phyloP scores from a whole-genome alignment of 2,888 invertebrate genomes.

The Phasia obesa region DNA sequence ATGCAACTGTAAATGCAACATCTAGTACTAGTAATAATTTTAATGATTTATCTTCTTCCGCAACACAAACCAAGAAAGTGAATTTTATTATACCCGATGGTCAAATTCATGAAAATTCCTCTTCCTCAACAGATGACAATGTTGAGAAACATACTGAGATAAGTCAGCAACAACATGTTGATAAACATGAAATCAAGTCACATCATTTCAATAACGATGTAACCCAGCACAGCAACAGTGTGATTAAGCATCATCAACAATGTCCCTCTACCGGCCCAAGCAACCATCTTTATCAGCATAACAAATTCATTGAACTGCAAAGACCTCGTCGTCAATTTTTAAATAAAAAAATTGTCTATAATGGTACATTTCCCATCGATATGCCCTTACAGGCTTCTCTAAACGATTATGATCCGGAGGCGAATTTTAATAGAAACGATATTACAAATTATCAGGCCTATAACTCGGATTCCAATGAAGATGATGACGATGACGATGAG shows the following conservation, averaged over 20 bases:
- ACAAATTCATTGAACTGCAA: conserved; percentile 43
- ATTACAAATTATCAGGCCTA: conserved; percentile 76
- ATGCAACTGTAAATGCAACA: conserved; percentile 16
- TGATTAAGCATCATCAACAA: conserved; percentile 19
- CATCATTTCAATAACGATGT: background rate
- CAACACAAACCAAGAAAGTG: conserved; percentile 58
- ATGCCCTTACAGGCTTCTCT: conserved; percentile 83
- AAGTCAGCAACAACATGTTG: conserved; percentile 19
- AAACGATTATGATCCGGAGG: conserved; percentile 77
- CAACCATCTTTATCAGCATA: conserved; percentile 48
- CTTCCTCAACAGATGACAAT: conserved; percentile 46
- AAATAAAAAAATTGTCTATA: conserved; percentile 86
- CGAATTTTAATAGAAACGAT: conserved; percentile 76
- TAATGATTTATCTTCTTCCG: conserved; percentile 43
- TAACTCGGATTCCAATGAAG: conserved; percentile 71
- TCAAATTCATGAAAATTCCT: conserved; percentile 21
- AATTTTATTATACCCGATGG: conserved; percentile 64
- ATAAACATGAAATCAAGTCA: background rate
- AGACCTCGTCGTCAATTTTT: conserved; percentile 44
- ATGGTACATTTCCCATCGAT: conserved; percentile 94
- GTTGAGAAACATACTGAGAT: conserved; percentile 18
- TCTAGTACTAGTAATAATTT: conserved; percentile 52
- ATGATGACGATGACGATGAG: conserved; percentile 73
- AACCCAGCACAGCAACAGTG: conserved; percentile 1
- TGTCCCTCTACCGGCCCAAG: background rate